Percentiles rank a stretch among this genome's conserved stretches.
Evolutionary conservation across 1,140 invertebrate genomes (phyloP).

Genomic region (Zophobas atratus): DNA sequence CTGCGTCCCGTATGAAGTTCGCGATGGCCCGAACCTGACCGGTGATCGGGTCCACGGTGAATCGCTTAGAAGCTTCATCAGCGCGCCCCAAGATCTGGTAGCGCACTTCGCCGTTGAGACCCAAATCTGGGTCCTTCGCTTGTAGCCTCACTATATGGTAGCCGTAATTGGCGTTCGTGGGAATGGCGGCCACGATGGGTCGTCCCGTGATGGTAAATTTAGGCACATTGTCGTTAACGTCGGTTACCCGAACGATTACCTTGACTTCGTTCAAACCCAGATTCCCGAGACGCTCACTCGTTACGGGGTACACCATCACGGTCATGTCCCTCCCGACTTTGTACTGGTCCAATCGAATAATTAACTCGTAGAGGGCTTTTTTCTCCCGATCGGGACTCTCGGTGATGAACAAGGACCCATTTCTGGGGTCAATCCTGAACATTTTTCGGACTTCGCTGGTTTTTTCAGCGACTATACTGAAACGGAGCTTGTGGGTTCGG

Average conservation of each 20-base stretch:
- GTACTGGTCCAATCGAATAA: constrained; percentile 78
- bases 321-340: constrained; percentile 78
- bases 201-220: constrained; percentile 80
- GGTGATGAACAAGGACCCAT: constrained; percentile 80
- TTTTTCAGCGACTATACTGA: constrained; percentile 74
- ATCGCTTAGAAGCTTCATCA: constrained; percentile 70
- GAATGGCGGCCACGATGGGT: constrained; percentile 85
- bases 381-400: constrained; percentile 80
- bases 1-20: constrained; percentile 77
- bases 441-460: constrained; percentile 70
- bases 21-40: constrained; percentile 82
- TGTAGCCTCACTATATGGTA: constrained; percentile 82
- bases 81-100: constrained; percentile 85
- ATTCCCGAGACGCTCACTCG: constrained; percentile 78
- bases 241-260: constrained; percentile 81
- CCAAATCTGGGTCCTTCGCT: constrained; percentile 81
- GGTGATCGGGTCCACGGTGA: constrained; percentile 81
- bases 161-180: constrained; percentile 83
- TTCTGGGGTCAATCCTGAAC: constrained; percentile 80
- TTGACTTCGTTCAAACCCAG: constrained; percentile 78
- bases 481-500: constrained; percentile 72
- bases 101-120: constrained; percentile 83
- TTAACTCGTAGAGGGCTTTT: constrained; percentile 77
- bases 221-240: constrained; percentile 88
- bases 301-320: constrained; percentile 81